Base-by-base conservation (phyloP, 1,140 invertebrate genomes). In the Helicoverpa zea region DNA sequence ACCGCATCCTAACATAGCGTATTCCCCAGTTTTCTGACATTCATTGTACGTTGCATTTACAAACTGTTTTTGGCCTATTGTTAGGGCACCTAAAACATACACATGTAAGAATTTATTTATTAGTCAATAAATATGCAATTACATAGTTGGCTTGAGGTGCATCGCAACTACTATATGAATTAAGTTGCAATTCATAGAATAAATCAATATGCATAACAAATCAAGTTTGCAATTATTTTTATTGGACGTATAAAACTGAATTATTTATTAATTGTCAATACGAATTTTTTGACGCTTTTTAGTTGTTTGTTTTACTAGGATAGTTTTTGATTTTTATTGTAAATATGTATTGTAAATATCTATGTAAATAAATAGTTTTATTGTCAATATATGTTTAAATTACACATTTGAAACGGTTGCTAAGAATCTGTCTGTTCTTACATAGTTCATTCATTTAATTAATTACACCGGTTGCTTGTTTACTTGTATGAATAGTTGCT, bases 1-100 rank as follows among this genome's bases (percentile, higher is more conserved):
- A 58, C 3, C 52, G 87, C 84, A 87, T 87, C 63, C 47, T 76
- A 85, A 85, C 51, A 56, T 68, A 58, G 35, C 12, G 61, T 79
- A 79, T 82, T 82, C 75, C 78, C 76, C 68, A 29, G 66, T 18
- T 52, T 43, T 54, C 23, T 11, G 11, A 43, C 70, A 73, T 73
- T 58, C 35, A 59, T 59, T 79, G 68, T 43, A 79, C 30, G 68
- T 74, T 18, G 52, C 52, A 75, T 56, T 58, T 70, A 61, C 49
- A 51, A 43, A 70, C 80, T 76, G 49, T 66, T 79, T 68, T 74
- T 81, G 64, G n/a, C 18, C 49, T 58, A 79, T 79, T 66, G 81
- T 78, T 43, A n/a, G 2, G 4, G 30, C 11, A 61, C 7, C 54
- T 47, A 29, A 73, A 52, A 63, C 51, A 49, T 29, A 70, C 59